Base-by-base conservation (phyloP, 2,888 invertebrate species). In the Dolichomitus sp. region DNA sequence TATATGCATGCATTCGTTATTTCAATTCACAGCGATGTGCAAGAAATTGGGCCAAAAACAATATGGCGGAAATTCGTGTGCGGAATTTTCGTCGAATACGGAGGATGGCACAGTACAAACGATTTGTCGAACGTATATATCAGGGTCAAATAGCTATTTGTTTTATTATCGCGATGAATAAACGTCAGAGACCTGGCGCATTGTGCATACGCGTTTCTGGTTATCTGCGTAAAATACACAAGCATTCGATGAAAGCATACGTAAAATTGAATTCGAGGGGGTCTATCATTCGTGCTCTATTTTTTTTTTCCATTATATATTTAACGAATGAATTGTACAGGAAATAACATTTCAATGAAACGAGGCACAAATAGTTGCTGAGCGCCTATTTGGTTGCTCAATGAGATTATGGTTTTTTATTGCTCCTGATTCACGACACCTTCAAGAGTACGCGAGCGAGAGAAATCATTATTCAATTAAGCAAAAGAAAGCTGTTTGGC, bases 381-480 rank as follows among this genome's bases (percentile, higher is more conserved):
- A 30, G 57, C 33, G n/a, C 17, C n/a, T n/a, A 7, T 33, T n/a
- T 17, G 37, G 2, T 17, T 17, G 33, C 37, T 40, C 40, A 37
- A 37, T 19, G 37, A 37, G n/a, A 37, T 19, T 9, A 61, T 12
- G 19, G n/a, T 17, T 61, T 40, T 61, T 12, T 59, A 33, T 59
- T n/a, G 59, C 33, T n/a, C 33, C n/a, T 59, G 84, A 84, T 85
- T 86, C 79, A 84, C 68, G 70, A 81, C 76, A 80, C 42, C 65
- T 52, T 50, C 68, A 1, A 27, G 70, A 75, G 84, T 86, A 83
- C 63, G 48, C 50, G 37, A 7, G 17, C 30, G 61, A 37, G 80
- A 89, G 88, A 85, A 86, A 69, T 86, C 86, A 84, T 86, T 74
- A 85, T 66, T 85, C 86, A 87, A 88, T 89, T 88, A 87, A 85